Evolutionary conservation across 2,113 vertebrate species (phyloP), one percentile per base, ranked within the genome.

Genomic region (Zeus faber): DNA sequence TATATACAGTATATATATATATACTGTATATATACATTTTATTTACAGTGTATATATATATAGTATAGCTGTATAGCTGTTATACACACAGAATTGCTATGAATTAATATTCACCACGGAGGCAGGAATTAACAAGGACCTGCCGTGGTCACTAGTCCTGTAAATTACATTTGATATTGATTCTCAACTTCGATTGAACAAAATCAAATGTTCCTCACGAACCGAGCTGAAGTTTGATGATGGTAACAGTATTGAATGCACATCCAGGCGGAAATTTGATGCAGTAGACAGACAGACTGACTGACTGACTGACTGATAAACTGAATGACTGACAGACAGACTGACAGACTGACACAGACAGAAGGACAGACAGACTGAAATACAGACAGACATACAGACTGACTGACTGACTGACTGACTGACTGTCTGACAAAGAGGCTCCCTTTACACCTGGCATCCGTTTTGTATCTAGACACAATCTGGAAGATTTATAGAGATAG

Each of bases 151-250:
- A 68, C 63, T 64, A 69, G 56, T 66, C 60, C 66, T 82, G 61
- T 67, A 79, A 83, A 84, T 72, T 82, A 70, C 65, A 85, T 83
- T 79, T 82, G 44, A 65, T 85, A 84, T 85, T 63, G 84, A 87
- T 69, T 79, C 69, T 62, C 57, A 51, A 21, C 63, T 83, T 63
- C 10, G 18, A 68, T 67, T 50, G 49, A 58, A 72, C 62, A 62
- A 57, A 67, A 67, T 54, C 66, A 49, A 31, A 14, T 67, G 17
- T 60, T 72, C 20, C 17, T 43, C 31, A 62, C 58, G 62, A 58
- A 62, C 56, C 47, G 18, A 46, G 48, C 56, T 49, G 54, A 40
- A 43, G 45, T 37, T 72, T 80, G 67, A 62, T 76, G 56, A 62
- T 65, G 66, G 70, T 62, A 68, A 80, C 62, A 50, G 46, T 52